These are phyloP conservation scores for Dendroctonus ponderosae DNA, from an alignment of 1,140 invertebrate genomes.

Conservation along the genomic window DNA sequence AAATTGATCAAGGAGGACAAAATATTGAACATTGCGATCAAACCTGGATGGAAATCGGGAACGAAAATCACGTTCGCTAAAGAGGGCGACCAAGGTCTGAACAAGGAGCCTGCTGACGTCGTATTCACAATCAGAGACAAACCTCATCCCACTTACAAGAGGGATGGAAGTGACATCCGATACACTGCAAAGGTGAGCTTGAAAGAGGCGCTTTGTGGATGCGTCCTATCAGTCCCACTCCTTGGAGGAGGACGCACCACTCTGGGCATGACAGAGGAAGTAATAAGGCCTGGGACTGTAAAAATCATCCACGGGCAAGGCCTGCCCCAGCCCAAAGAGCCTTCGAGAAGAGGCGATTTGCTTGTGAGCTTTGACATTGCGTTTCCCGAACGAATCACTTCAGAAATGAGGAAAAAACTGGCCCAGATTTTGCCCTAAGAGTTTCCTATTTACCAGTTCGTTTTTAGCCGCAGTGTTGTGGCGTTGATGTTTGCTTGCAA, in stretches of 20 bases:
- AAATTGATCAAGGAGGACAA: constrained; percentile 75
- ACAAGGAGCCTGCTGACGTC: constrained; percentile 90
- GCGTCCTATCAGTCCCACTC: constrained; percentile 75
- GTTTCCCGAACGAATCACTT: constrained; percentile 76
- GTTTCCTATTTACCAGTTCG: background rate
- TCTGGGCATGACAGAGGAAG: constrained; percentile 68
- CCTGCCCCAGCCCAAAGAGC: constrained; percentile 84
- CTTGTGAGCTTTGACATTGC: constrained; percentile 86
- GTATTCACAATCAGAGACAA: constrained; percentile 95
- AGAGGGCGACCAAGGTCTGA: constrained; percentile 85
- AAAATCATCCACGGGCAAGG: constrained; percentile 79
- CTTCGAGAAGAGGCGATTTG: constrained; percentile 76
- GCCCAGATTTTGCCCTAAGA: constrained; percentile 8
- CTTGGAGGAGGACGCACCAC: constrained; percentile 71
- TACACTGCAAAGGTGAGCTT: constrained; percentile 80
- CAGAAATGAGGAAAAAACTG: constrained; percentile 61
- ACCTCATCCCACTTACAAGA: constrained; percentile 78
- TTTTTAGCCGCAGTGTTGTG: no score
- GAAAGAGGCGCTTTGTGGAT: constrained; percentile 79
- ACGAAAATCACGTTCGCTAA: constrained; percentile 93
- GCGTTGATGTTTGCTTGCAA: no score
- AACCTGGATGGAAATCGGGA: constrained; percentile 93
- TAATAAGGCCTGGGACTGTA: constrained; percentile 78
- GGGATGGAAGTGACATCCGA: constrained; percentile 82
- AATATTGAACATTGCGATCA: constrained; percentile 87